Evolutionary conservation across 2,113 vertebrate genomes (phyloP).

Genomic region (Vidua chalybeata): DNA sequence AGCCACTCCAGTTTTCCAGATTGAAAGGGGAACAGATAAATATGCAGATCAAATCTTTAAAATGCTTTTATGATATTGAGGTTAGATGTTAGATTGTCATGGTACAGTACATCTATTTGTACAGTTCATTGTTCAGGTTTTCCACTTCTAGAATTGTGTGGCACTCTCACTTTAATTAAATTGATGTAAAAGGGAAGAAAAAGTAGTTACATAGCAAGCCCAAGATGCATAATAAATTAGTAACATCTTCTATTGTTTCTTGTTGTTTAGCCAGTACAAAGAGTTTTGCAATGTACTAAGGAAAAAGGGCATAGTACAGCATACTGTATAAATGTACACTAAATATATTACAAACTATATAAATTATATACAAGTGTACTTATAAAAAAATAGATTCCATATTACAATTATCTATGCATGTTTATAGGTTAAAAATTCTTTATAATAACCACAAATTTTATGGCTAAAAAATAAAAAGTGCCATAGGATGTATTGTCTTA

Average conservation of each 20-base stretch:
- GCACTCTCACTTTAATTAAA: background rate
- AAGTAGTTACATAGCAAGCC: background rate
- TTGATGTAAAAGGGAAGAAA: background rate
- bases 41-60: background rate
- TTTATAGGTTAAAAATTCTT: background rate
- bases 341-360: background rate
- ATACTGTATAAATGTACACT: background rate
- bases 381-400: background rate
- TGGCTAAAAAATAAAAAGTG: background rate
- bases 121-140: background rate
- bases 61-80: background rate
- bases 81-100: background rate
- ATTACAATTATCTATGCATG: background rate
- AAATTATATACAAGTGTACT: background rate
- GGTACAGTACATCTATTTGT: background rate
- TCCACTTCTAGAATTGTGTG: background rate
- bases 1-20: background rate
- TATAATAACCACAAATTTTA: background rate
- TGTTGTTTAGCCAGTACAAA: background rate
- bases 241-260: background rate
- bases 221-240: background rate
- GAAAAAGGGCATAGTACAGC: background rate
- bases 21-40: background rate
- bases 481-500: background rate
- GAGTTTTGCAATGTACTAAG: background rate